phyloP scores from a whole-genome alignment of 1,140 invertebrate genomes.

The Ephestia elutella region DNA sequence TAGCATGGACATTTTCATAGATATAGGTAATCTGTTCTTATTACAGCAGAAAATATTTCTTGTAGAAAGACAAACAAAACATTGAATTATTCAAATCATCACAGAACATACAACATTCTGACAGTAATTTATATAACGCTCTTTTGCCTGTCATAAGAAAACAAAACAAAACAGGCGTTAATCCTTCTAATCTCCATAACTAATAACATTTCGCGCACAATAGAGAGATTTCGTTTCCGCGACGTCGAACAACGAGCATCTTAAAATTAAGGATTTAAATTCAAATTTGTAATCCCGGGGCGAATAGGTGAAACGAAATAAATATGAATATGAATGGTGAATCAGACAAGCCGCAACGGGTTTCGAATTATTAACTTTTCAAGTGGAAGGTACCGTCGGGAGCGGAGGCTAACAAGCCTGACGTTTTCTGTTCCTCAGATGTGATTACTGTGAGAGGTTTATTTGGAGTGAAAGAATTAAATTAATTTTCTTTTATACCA shows the following conservation, averaged over 20 bases:
- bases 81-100: neutral
- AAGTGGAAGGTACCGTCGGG: conserved; percentile 47
- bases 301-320: conserved; percentile 71
- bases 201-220: conserved; percentile 37
- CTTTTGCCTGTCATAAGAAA: neutral
- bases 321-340: conserved; percentile 72
- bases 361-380: conserved; percentile 70
- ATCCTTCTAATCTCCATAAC: conserved; percentile 2
- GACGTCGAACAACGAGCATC: conserved; percentile 53
- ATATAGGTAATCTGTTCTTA: no score
- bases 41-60: neutral
- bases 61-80: neutral
- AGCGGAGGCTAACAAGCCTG: conserved; percentile 40
- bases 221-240: conserved; percentile 48
- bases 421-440: conserved; percentile 34
- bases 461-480: neutral
- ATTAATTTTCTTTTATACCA: no score
- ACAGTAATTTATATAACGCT: neutral
- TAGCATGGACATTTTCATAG: no score
- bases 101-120: neutral
- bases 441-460: neutral
- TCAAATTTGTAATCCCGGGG: conserved; percentile 55
- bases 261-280: conserved; percentile 70
- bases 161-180: neutral
- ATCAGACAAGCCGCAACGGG: conserved; percentile 56